Conservation (phyloP, 2,797 vertebrate species). For the Cyclopterus lumpus region DNA sequence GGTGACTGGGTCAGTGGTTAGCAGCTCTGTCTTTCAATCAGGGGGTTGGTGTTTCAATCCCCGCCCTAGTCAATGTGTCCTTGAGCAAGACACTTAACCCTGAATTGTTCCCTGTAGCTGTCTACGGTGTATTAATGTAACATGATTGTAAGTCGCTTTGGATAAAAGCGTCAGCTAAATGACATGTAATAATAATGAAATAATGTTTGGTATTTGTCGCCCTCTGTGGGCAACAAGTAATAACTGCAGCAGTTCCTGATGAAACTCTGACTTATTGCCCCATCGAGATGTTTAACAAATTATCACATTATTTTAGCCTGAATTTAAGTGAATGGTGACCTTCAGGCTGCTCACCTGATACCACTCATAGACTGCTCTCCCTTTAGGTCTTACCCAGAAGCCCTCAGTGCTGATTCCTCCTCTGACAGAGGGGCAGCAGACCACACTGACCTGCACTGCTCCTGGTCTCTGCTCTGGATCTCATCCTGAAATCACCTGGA, state of each 20-base stretch:
- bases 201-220: background rate
- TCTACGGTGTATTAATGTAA: no score
- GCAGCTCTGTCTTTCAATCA: no score
- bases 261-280: no score
- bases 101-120: no score
- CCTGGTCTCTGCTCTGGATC: conserved; percentile 48
- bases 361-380: background rate
- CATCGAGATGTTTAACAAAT: background rate
- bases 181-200: background rate
- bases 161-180: no score
- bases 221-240: background rate
- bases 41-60: no score
- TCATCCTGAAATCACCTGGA: conserved; percentile 46
- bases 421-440: conserved; percentile 37
- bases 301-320: background rate
- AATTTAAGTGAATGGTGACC: background rate
- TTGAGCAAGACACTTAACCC: no score
- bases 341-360: background rate
- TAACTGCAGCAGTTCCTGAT: background rate
- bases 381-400: conserved; percentile 48
- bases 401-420: conserved; percentile 41
- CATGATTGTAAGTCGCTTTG: no score
- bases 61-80: no score
- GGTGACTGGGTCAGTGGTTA: no score
- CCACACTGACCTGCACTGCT: conserved; percentile 67